Percentiles rank a stretch among this genome's conserved stretches.
Evolutionary conservation across 37 sponge, comb jelly and placozoan genomes (phyloP).

Genomic region (Oopsacas minuta): DNA sequence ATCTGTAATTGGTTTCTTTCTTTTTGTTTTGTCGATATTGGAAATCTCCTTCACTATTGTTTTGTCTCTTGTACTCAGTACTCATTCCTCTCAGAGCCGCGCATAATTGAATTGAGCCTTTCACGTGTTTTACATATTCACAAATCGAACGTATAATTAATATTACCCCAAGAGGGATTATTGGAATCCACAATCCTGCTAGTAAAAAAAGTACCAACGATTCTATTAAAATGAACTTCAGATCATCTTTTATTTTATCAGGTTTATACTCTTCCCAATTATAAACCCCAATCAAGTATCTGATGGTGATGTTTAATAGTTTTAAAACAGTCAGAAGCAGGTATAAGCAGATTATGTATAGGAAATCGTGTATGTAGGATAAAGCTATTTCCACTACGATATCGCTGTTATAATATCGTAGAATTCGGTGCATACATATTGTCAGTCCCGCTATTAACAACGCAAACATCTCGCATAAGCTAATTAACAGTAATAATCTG

Average conservation of each 20-base stretch:
- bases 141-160: not conserved
- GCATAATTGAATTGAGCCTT: not conserved
- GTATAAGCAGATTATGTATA: not conserved
- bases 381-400: not conserved
- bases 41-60: not conserved
- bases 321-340: not conserved
- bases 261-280: not conserved
- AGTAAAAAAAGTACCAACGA: not conserved
- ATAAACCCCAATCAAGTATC: not conserved
- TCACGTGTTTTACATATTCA: not conserved
- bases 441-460: not conserved
- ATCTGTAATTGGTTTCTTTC: not conserved
- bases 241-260: not conserved
- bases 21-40: not conserved
- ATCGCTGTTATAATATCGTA: not conserved
- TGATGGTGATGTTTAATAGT: slow-evolving; percentile 4
- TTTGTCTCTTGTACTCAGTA: not conserved
- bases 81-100: not conserved
- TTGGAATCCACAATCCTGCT: not conserved
- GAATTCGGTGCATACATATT: not conserved
- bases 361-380: not conserved
- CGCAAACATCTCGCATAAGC: not conserved
- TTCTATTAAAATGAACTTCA: not conserved
- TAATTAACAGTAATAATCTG: not conserved
- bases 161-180: not conserved